Evolutionary conservation across 2,888 invertebrate genomes (phyloP).

Genomic region (Stramonita haemastoma): DNA sequence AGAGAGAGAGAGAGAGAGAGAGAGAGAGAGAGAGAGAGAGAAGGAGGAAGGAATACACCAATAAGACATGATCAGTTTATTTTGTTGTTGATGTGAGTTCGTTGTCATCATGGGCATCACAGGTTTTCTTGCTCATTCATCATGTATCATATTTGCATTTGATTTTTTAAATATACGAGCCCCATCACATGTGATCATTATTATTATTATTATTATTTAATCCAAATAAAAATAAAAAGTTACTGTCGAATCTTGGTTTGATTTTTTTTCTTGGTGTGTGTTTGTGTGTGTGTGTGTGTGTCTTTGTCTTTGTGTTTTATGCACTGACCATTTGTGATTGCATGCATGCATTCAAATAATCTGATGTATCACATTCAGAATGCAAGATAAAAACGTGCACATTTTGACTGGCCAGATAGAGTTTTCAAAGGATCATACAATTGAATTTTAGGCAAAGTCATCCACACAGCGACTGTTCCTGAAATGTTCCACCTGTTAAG

Average conservation of each 20-base stretch:
- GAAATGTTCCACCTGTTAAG: too few relatives aligned
- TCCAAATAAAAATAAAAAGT: background rate
- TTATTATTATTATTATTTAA: conserved; percentile 1
- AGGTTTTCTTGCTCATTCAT: background rate
- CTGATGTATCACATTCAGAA: too few relatives aligned
- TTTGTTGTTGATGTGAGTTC: background rate
- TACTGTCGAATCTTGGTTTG: background rate
- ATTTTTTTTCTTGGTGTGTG: background rate
- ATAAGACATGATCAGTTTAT: background rate
- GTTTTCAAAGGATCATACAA: too few relatives aligned
- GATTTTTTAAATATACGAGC: background rate
- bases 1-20: conserved; percentile 16
- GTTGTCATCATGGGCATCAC: conserved; percentile 15
- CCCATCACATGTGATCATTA: conserved; percentile 22
- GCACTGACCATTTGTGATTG: background rate
- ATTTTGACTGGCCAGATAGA: too few relatives aligned
- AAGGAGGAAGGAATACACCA: background rate
- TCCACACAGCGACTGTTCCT: too few relatives aligned
- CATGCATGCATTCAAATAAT: background rate
- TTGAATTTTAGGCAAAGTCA: too few relatives aligned
- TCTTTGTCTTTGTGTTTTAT: background rate
- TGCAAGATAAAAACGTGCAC: too few relatives aligned
- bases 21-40: conserved; percentile 1
- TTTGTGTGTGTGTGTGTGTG: background rate
- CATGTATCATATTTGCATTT: background rate